These are phyloP conservation scores for Arctocebus calabarensis DNA, from an alignment of 2,797 vertebrate genomes.

Conservation along the genomic window DNA sequence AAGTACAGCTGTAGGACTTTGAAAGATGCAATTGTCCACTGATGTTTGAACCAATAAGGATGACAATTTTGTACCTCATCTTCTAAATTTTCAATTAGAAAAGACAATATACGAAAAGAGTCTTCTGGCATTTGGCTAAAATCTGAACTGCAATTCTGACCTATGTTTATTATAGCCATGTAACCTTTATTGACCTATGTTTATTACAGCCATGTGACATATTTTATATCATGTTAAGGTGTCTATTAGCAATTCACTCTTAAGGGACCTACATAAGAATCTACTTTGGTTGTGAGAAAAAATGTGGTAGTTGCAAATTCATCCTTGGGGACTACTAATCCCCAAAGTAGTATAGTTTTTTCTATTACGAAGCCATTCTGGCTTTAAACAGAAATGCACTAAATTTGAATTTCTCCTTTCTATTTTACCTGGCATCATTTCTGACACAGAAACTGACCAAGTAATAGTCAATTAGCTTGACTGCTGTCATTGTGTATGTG, in stretches of 20 bases:
- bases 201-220: not conserved
- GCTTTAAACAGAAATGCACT: slow-evolving; percentile 17
- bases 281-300: not conserved
- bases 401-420: slow-evolving; percentile 61
- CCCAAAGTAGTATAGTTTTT: not conserved
- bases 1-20: not conserved
- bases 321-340: not conserved
- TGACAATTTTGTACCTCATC: slow-evolving; percentile 36
- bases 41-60: slow-evolving; percentile 28
- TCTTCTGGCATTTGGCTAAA: slow-evolving; percentile 69
- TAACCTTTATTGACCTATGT: slow-evolving; percentile 18
- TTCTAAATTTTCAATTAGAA: slow-evolving; percentile 49
- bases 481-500: not conserved
- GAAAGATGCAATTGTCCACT: slow-evolving; percentile 48
- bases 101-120: slow-evolving; percentile 56
- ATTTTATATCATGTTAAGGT: slow-evolving; percentile 18
- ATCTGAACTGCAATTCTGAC: slow-evolving; percentile 35
- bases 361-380: not conserved
- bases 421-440: slow-evolving; percentile 49
- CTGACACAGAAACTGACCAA: slow-evolving; percentile 57
- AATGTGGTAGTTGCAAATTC: not conserved
- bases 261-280: slow-evolving; percentile 5
- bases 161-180: not conserved
- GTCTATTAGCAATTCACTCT: slow-evolving; percentile 28
- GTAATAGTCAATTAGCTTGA: slow-evolving; percentile 65